Conservation (phyloP, 2,113 vertebrate genomes). For the Steatornis caripensis region DNA sequence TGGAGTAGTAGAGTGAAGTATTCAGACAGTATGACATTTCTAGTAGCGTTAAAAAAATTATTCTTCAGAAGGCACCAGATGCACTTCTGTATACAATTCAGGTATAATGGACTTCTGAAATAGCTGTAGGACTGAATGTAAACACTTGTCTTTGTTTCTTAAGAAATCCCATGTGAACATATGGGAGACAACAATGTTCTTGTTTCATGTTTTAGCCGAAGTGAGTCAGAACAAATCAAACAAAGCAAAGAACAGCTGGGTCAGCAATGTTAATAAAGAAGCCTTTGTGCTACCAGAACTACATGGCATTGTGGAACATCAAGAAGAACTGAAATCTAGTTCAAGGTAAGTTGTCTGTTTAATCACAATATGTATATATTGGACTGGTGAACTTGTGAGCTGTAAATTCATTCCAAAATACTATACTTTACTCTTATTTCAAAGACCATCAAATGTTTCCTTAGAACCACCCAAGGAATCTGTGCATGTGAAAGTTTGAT, state of each 20-base stretch:
- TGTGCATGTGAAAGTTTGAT: accelerated
- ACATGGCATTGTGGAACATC: slow-evolving; percentile 67
- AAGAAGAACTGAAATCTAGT: slow-evolving; percentile 23
- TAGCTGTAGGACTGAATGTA: neutral
- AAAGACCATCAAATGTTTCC: neutral
- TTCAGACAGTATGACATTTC: neutral
- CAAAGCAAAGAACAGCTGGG: slow-evolving; percentile 75
- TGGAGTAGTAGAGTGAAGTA: neutral
- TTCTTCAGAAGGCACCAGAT: neutral
- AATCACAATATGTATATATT: neutral
- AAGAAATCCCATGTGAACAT: neutral
- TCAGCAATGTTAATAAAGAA: slow-evolving; percentile 80
- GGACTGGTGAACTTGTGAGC: neutral
- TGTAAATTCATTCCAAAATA: neutral
- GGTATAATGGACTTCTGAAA: neutral
- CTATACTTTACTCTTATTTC: neutral
- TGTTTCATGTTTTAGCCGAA: slow-evolving; percentile 77
- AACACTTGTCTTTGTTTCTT: neutral
- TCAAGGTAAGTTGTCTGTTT: slow-evolving; percentile 68
- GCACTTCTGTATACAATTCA: neutral
- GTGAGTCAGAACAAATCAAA: slow-evolving; percentile 68
- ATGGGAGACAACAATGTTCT: neutral
- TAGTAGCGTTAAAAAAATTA: neutral
- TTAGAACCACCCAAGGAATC: neutral
- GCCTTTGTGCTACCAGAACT: slow-evolving; percentile 74